phyloP scores from a whole-genome alignment of 2,797 vertebrate genomes.

The Odontamblyopus lacepedii region DNA sequence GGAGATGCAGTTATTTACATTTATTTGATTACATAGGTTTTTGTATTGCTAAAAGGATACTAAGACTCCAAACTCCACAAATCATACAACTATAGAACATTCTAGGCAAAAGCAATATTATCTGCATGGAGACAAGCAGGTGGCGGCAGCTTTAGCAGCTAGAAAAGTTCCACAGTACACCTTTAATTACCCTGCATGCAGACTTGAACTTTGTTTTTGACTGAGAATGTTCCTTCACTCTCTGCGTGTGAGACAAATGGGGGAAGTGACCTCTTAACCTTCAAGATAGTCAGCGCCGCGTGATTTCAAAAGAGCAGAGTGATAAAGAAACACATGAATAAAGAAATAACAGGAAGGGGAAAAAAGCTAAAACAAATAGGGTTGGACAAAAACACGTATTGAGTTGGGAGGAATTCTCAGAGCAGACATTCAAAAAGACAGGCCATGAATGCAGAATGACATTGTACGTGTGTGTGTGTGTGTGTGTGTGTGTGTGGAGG shows the following conservation, averaged over 20 bases:
- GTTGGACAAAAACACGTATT: constrained; percentile 19
- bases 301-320: background rate
- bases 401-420: constrained; percentile 29
- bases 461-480: background rate
- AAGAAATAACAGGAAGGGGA: constrained; percentile 35
- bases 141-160: background rate
- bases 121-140: background rate
- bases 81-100: background rate
- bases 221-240: constrained; percentile 1
- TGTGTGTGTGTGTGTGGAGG: background rate
- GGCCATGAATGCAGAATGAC: constrained; percentile 22
- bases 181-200: background rate
- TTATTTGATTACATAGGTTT: background rate
- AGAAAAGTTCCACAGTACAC: background rate
- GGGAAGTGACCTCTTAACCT: constrained; percentile 26
- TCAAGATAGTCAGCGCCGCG: constrained; percentile 10
- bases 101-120: background rate
- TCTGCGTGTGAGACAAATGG: constrained; percentile 8
- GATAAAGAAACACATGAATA: constrained; percentile 7
- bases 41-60: too few species aligned
- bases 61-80: too few species aligned
- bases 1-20: background rate
- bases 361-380: constrained; percentile 33
- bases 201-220: constrained; percentile 7
- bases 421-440: background rate